These are phyloP conservation scores for Enteromius paludinosus DNA, from an alignment of 2,797 vertebrate species.

Conservation along the genomic window DNA sequence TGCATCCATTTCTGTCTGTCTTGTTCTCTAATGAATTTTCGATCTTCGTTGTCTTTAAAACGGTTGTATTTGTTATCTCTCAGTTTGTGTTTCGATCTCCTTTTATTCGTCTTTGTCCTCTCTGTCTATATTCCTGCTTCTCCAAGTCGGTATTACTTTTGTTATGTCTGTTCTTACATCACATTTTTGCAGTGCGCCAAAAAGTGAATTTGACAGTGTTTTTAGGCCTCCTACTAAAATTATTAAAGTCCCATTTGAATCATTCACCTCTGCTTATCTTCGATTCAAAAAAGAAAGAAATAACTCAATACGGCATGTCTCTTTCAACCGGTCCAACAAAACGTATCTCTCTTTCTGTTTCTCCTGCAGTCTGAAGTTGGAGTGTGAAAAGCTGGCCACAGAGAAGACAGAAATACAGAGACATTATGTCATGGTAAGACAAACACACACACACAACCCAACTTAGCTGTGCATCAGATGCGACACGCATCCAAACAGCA, in stretches of 20 bases:
- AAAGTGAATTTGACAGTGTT: background rate
- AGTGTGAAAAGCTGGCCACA: slow-evolving; percentile 93
- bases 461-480: slow-evolving; percentile 32
- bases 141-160: background rate
- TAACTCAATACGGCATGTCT: slow-evolving; percentile 7
- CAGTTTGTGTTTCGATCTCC: background rate
- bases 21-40: background rate
- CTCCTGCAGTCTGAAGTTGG: slow-evolving; percentile 87
- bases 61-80: background rate
- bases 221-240: background rate
- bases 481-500: slow-evolving; percentile 27
- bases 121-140: background rate
- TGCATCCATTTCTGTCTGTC: background rate
- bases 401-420: slow-evolving; percentile 96
- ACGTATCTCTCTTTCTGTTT: background rate
- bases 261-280: slow-evolving; percentile 5
- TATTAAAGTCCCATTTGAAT: background rate
- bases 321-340: slow-evolving; percentile 1
- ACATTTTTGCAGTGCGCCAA: background rate
- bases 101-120: background rate
- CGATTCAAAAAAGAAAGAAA: background rate
- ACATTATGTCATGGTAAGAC: slow-evolving; percentile 94
- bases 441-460: slow-evolving; percentile 14
- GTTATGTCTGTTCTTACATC: background rate
- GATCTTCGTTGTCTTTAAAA: background rate